phyloP scores from a whole-genome alignment of 2,888 invertebrate genomes.

The Drosophila percnosoma region DNA sequence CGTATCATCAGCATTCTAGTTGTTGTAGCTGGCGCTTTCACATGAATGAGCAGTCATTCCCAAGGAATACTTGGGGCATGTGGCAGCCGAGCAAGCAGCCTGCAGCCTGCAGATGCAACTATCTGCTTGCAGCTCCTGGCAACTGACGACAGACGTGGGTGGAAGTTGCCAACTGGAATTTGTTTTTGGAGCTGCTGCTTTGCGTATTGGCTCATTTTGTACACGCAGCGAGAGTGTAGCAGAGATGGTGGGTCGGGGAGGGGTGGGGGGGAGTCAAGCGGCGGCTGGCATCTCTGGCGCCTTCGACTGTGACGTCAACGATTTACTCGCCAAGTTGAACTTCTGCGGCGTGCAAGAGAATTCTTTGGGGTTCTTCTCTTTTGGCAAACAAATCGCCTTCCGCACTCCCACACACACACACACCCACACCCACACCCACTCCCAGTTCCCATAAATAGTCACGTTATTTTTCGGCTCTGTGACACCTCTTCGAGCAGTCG shows the following conservation, averaged over 20 bases:
- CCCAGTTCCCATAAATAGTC: not conserved
- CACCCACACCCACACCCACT: not conserved
- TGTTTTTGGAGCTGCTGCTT: conserved; percentile 18
- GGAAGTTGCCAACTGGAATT: conserved; percentile 21
- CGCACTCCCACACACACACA: not conserved
- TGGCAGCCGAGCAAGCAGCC: conserved; percentile 8
- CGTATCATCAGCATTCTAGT: conserved; percentile 46
- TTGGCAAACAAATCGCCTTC: conserved; percentile 31
- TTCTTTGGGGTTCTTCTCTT: conserved; percentile 21
- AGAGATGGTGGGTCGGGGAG: not conserved
- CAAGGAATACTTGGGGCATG: conserved; percentile 11
- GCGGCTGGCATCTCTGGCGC: conserved; percentile 23
- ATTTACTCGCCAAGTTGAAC: conserved; percentile 58
- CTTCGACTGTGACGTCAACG: conserved; percentile 55
- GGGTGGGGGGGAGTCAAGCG: not conserved
- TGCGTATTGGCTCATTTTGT: conserved; percentile 62
- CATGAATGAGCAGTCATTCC: conserved; percentile 39
- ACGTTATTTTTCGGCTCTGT: conserved; percentile 27
- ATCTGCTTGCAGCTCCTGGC: conserved; percentile 42
- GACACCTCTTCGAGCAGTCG: conserved; percentile 30
- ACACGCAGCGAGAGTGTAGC: conserved; percentile 15
- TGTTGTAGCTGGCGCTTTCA: conserved; percentile 54
- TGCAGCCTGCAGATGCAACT: conserved; percentile 13
- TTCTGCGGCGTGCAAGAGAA: conserved; percentile 45
- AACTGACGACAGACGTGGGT: conserved; percentile 40